phyloP scores from a whole-genome alignment of 2,113 vertebrate genomes.

The Scophthalmus maximus region DNA sequence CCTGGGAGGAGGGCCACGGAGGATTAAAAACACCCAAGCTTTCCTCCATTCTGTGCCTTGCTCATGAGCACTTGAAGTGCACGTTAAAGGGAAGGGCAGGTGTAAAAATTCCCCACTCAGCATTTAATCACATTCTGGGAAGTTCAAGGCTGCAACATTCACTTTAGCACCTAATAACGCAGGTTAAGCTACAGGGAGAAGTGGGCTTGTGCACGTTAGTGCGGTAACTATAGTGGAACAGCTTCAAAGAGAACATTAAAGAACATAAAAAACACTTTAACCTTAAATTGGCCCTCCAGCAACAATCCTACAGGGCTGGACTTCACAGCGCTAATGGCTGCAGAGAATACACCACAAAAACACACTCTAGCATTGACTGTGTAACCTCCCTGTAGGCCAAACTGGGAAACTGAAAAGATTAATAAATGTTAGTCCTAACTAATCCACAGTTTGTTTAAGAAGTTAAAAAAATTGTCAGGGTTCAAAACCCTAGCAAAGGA shows the following conservation, averaged over 20 bases:
- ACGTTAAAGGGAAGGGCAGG: neutral
- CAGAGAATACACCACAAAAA: conserved; percentile 56
- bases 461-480: neutral
- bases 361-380: conserved; percentile 29
- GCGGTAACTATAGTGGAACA: conserved; percentile 20
- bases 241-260: conserved; percentile 40
- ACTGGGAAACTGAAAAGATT: conserved; percentile 7
- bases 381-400: conserved; percentile 37
- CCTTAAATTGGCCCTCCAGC: conserved; percentile 51
- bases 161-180: conserved; percentile 17
- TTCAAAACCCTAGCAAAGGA: too few species aligned
- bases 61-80: conserved; percentile 13
- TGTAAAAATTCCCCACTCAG: neutral
- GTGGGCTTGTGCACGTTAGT: conserved; percentile 11
- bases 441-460: neutral
- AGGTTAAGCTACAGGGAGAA: conserved; percentile 11
- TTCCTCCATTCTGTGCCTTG: conserved; percentile 18
- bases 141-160: conserved; percentile 12
- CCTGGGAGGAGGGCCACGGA: conserved; percentile 17
- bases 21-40: conserved; percentile 9
- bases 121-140: conserved; percentile 17
- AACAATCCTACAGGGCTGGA: conserved; percentile 31
- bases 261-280: conserved; percentile 38
- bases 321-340: conserved; percentile 54
- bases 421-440: conserved; percentile 8